Evolutionary conservation across 2,113 vertebrate species (phyloP).

Genomic region (Urocolius indicus): DNA sequence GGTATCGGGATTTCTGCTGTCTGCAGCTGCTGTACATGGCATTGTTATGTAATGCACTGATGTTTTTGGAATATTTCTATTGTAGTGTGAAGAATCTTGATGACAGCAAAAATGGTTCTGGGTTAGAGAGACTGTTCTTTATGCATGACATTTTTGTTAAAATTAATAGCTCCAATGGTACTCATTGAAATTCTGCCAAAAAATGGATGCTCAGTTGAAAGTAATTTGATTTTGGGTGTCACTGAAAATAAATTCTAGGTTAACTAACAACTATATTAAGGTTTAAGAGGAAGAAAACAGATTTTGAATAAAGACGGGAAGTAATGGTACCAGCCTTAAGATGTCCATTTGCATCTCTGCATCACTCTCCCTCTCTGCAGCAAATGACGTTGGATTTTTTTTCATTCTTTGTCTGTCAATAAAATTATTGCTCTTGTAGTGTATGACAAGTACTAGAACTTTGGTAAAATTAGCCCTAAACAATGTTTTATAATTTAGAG

Average conservation of each 20-base stretch:
- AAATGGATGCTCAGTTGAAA: background rate
- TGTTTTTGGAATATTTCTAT: background rate
- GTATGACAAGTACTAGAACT: background rate
- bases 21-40: background rate
- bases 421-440: background rate
- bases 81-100: background rate
- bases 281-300: background rate
- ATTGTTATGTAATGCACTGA: background rate
- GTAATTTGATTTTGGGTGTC: background rate
- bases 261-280: background rate
- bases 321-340: background rate
- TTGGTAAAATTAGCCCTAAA: conserved; percentile 13
- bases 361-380: background rate
- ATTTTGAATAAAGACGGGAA: background rate
- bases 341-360: too few relatives aligned
- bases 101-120: background rate
- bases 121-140: background rate
- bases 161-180: background rate
- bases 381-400: background rate
- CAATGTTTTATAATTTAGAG: conserved; percentile 2
- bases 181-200: background rate
- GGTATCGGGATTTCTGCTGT: background rate
- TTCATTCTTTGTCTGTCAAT: conserved; percentile 1
- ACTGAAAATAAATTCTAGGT: background rate
- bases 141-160: background rate